Percentiles rank a stretch among this genome's conserved stretches.
Conservation (phyloP, 2,797 vertebrate genomes). For the Argentina silus region DNA sequence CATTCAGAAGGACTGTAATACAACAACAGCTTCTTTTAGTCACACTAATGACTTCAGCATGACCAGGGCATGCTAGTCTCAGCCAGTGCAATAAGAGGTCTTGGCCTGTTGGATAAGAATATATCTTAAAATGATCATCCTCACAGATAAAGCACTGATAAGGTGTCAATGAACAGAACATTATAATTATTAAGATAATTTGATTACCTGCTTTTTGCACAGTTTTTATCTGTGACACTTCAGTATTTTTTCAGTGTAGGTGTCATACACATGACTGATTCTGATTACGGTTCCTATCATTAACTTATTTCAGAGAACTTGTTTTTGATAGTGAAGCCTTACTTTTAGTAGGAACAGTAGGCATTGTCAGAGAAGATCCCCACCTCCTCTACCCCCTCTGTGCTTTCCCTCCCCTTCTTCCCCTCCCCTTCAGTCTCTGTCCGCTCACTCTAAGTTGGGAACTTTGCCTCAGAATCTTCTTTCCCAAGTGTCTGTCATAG, state of each 20-base stretch:
- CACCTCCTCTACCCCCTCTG: not conserved
- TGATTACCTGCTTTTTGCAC: not conserved
- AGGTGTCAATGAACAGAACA: no score
- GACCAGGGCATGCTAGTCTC: slow-evolving; percentile 38
- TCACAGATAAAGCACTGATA: no score
- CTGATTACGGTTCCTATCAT: not conserved
- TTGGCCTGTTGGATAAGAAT: no score
- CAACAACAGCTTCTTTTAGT: slow-evolving; percentile 45
- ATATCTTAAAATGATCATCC: no score
- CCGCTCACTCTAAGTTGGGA: not conserved
- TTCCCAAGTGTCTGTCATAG: no score
- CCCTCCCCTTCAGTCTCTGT: not conserved
- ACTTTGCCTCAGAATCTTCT: not conserved
- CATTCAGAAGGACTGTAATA: slow-evolving; percentile 7
- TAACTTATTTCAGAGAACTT: no score
- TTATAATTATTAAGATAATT: no score
- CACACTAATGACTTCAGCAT: slow-evolving; percentile 65
- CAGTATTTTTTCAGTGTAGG: not conserved
- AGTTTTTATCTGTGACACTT: not conserved
- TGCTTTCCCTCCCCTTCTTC: not conserved
- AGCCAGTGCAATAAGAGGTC: no score
- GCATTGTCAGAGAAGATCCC: not conserved
- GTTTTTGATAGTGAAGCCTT: no score
- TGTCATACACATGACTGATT: not conserved
- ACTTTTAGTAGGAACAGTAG: not conserved